Base-by-base conservation (phyloP, 2,113 vertebrate species). In the Chroicocephalus ridibundus region DNA sequence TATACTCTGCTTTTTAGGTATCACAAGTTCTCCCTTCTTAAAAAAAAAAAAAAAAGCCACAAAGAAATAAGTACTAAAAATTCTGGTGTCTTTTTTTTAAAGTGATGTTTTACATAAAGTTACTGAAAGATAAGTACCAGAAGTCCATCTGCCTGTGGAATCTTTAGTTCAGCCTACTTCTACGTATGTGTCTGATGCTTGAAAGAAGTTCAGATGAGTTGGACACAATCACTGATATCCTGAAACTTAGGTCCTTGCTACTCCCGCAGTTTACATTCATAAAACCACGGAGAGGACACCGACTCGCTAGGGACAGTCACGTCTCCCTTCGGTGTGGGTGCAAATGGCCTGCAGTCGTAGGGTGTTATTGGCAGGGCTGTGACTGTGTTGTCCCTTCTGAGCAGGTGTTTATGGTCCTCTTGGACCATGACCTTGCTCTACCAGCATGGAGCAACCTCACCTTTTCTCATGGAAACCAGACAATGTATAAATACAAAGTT, bases 271-370 rank as follows among this genome's bases (percentile, higher is more conserved):
- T 25, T 34, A 7, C 2, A 16, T n/a, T 42, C 26, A 5, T 54
- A 46, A 54, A 47, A 6, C 27, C 26, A 5, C 0, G 6, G 38
- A 47, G 88, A 17, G 29, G 57, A 38, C 15, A 1, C 27, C 3
- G 25, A 18, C 49, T 40, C 3, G 2, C 36, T 18, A 10, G 62
- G 15, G 24, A 31, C 19, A 8, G 52, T 31, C 49, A 18, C 26
- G 15, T 75, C 26, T 42, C 36, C 21, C 36, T 27, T 13, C 4
- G 2, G 40, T 10, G 24, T 4, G 0, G 3, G 4, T 31, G 58
- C 32, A 20, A 4, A 5, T 5, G 11, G 20, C 58, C 40, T 3
- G 25, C n/a, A 6, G 49, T 11, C 29, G 1, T 7, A 11, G 68
- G 76, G 40, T 1, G 5, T 26, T 64, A 10, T 1, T 34, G 34